phyloP scores from a whole-genome alignment of 2,113 vertebrate species.

The Takifugu bimaculatus region DNA sequence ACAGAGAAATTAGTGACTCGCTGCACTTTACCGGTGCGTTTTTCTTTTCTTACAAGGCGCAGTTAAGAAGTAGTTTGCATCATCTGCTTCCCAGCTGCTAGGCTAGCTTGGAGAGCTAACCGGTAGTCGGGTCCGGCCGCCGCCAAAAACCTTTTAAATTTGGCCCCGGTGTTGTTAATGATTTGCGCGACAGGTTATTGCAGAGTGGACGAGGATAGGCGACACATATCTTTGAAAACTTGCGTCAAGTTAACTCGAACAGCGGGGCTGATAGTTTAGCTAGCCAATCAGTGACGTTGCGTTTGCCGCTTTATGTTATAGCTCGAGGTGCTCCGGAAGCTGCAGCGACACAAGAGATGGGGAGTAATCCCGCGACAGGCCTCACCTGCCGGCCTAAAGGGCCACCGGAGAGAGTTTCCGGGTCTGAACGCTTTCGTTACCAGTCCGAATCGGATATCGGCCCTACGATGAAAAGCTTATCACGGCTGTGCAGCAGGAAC shows the following conservation, averaged over 20 bases:
- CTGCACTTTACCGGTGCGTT: neutral
- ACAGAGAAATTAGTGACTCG: neutral
- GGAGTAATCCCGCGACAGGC: conserved; percentile 12
- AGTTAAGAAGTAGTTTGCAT: neutral
- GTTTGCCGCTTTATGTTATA: too few relatives aligned
- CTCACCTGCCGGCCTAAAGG: conserved; percentile 20
- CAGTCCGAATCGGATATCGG: conserved; percentile 33
- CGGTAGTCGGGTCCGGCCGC: neutral
- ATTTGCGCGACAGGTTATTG: conserved; percentile 6
- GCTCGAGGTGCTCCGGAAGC: neutral
- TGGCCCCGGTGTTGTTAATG: conserved; percentile 3
- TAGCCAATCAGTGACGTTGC: conserved; percentile 1
- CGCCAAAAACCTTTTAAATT: neutral
- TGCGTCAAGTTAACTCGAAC: neutral
- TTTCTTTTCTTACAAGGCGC: neutral
- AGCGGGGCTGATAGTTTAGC: conserved; percentile 6
- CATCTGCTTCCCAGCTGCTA: conserved; percentile 44
- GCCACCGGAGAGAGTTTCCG: conserved; percentile 6
- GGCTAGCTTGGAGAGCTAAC: conserved; percentile 20
- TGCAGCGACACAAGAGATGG: conserved; percentile 30
- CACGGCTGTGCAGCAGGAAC: conserved; percentile 61
- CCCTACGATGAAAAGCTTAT: conserved; percentile 39
- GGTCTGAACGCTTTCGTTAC: conserved; percentile 1
- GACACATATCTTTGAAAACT: neutral
- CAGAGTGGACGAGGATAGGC: neutral